phyloP scores from a whole-genome alignment of 2,113 vertebrate species.

The Entelurus aequoreus region DNA sequence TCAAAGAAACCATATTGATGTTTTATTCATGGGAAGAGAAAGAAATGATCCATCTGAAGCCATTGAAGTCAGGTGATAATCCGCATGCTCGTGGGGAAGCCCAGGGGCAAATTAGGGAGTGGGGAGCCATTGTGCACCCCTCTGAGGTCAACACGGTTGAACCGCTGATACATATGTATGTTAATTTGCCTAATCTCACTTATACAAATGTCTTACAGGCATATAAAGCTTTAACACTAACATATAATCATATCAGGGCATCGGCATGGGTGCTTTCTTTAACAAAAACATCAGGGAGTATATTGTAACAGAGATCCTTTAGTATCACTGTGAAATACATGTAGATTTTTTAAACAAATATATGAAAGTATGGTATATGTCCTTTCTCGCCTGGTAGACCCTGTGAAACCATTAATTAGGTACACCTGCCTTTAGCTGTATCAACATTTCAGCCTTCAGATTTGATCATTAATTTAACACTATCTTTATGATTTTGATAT shows the following conservation, averaged over 20 bases:
- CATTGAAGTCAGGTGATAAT: conserved; percentile 70
- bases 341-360: background rate
- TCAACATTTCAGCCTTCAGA: too few relatives aligned
- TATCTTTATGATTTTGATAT: too few relatives aligned
- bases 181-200: conserved; percentile 74
- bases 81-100: conserved; percentile 58
- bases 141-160: conserved; percentile 69
- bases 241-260: conserved; percentile 69
- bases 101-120: conserved; percentile 58
- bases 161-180: conserved; percentile 72
- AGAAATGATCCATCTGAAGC: conserved; percentile 65
- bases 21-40: conserved; percentile 59
- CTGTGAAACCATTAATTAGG: too few relatives aligned
- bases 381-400: too few relatives aligned
- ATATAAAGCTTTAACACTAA: conserved; percentile 69
- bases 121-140: conserved; percentile 61
- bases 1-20: conserved; percentile 59
- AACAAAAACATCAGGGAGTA: conserved; percentile 50
- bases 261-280: conserved; percentile 44
- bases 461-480: too few relatives aligned
- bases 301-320: background rate
- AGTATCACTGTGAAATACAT: background rate
- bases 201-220: conserved; percentile 74
- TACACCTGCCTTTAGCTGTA: too few relatives aligned
- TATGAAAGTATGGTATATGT: too few relatives aligned